phyloP scores from a whole-genome alignment of 2,113 vertebrate genomes.

The Madoqua kirkii region DNA sequence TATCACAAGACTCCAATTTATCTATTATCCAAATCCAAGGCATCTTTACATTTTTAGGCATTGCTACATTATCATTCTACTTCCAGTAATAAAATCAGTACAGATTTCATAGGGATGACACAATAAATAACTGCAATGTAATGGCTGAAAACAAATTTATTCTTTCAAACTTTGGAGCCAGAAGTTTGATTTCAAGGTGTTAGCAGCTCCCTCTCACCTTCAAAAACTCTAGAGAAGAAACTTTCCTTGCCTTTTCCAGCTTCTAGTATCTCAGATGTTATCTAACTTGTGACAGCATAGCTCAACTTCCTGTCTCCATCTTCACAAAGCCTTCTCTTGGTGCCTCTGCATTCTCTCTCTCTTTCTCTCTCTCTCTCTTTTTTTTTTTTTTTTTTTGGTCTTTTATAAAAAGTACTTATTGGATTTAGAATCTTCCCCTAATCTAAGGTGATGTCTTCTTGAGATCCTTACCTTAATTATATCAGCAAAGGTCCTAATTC shows the following conservation, averaged over 20 bases:
- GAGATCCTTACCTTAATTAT: not conserved
- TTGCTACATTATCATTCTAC: not conserved
- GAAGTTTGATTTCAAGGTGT: not conserved
- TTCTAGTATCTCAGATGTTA: not conserved
- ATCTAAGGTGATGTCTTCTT: not conserved
- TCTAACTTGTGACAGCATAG: not conserved
- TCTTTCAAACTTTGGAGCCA: not conserved
- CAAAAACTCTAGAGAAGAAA: not conserved
- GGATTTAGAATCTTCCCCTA: not conserved
- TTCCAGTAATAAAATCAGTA: not conserved
- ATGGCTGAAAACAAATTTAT: not conserved
- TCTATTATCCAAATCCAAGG: not conserved
- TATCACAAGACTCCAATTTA: not conserved
- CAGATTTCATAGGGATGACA: not conserved
- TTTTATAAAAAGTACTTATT: not conserved
- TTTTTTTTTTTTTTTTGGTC: not conserved
- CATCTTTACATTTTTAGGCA: not conserved
- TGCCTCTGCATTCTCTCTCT: not conserved
- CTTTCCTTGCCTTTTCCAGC: not conserved
- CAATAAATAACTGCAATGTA: not conserved
- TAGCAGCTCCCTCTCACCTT: rapidly evolving
- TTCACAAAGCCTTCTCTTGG: not conserved
- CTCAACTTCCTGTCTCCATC: too few relatives aligned
- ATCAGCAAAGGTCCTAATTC: not conserved
- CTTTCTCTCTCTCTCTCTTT: not conserved